Conservation (phyloP, 2,888 invertebrate species). For the Bhutanitis thaidina region DNA sequence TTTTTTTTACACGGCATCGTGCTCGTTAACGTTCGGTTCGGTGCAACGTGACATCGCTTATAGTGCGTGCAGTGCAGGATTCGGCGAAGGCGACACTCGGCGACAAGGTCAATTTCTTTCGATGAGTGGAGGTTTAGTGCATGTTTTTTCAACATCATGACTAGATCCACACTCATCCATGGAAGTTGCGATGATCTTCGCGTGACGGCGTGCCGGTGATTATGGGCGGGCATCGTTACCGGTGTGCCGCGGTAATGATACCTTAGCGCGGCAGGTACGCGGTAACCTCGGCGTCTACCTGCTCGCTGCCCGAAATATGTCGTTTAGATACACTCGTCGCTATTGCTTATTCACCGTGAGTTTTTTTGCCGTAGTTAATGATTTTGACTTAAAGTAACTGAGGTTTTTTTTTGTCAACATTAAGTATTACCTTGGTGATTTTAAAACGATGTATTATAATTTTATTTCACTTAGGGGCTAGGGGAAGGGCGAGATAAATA, state of each 20-base stretch:
- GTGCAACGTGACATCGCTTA: slow-evolving; percentile 71
- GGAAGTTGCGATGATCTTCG: slow-evolving; percentile 80
- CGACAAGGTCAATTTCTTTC: slow-evolving; percentile 79
- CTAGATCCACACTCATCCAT: slow-evolving; percentile 91
- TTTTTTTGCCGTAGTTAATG: slow-evolving; percentile 48
- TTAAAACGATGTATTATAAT: slow-evolving; percentile 21
- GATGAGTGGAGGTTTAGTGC: slow-evolving; percentile 88
- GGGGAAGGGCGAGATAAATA: slow-evolving; percentile 55
- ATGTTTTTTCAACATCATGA: slow-evolving; percentile 83
- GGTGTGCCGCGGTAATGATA: slow-evolving; percentile 64
- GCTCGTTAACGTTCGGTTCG: slow-evolving; percentile 61
- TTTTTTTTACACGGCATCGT: slow-evolving; percentile 65
- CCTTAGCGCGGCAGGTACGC: slow-evolving; percentile 63
- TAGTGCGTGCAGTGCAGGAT: slow-evolving; percentile 72
- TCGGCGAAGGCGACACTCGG: slow-evolving; percentile 39
- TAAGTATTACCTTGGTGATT: neutral
- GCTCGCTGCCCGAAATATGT: slow-evolving; percentile 52
- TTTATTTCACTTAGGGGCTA: slow-evolving; percentile 41
- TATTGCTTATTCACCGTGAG: slow-evolving; percentile 58
- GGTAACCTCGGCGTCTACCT: slow-evolving; percentile 59
- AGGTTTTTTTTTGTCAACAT: slow-evolving; percentile 43
- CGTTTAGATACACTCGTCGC: slow-evolving; percentile 54
- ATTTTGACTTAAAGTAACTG: slow-evolving; percentile 35
- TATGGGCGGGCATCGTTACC: slow-evolving; percentile 60
- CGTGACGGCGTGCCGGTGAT: slow-evolving; percentile 48